phyloP scores from a whole-genome alignment of 1,140 invertebrate species.

The Drusus annulatus region DNA sequence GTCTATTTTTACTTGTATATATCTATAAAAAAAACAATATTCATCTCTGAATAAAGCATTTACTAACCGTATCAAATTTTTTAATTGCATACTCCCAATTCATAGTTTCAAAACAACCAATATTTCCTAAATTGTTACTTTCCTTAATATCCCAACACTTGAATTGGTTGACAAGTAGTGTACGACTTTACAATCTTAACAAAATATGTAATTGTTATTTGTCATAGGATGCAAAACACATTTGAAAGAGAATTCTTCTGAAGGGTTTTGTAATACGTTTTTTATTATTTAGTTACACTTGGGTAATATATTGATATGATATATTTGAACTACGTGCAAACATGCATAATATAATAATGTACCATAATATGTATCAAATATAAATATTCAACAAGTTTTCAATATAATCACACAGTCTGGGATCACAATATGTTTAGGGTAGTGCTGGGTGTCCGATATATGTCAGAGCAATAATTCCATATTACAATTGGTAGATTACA shows the following conservation, averaged over 20 bases:
- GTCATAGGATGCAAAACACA: neutral
- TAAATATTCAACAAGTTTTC: conserved; percentile 23
- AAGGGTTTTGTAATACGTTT: conserved; percentile 9
- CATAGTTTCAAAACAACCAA: too few species aligned
- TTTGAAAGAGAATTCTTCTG: conserved; percentile 15
- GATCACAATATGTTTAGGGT: conserved; percentile 10
- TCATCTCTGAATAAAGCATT: conserved; percentile 15
- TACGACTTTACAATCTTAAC: too few species aligned
- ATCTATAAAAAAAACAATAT: neutral
- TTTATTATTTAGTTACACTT: conserved; percentile 23
- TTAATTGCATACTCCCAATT: too few species aligned
- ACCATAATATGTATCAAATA: conserved; percentile 19
- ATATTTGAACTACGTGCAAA: conserved; percentile 18
- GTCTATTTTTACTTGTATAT: conserved; percentile 20
- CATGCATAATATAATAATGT: conserved; percentile 27
- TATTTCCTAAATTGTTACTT: too few species aligned
- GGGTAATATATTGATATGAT: conserved; percentile 13
- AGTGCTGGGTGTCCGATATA: neutral
- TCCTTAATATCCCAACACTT: too few species aligned
- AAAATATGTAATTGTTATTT: too few species aligned
- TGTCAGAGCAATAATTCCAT: neutral
- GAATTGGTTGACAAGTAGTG: too few species aligned
- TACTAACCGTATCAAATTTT: neutral
- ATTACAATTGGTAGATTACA: too few species aligned
- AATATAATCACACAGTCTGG: conserved; percentile 9